phyloP scores from a whole-genome alignment of 2,888 invertebrate genomes.

The Pterostichus madidus region DNA sequence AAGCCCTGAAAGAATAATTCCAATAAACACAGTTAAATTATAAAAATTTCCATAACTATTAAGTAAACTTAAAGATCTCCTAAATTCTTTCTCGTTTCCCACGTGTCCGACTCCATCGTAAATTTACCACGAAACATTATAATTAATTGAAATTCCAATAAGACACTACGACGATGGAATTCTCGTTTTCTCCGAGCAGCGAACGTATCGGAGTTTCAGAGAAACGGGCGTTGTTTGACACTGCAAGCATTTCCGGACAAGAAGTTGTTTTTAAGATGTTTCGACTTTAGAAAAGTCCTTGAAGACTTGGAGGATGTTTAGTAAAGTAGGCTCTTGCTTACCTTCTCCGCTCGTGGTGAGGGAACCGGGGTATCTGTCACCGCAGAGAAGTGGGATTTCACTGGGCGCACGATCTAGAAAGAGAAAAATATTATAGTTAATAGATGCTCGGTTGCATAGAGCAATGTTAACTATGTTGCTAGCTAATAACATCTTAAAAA shows the following conservation, averaged over 20 bases:
- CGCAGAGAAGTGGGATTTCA: constrained; percentile 82
- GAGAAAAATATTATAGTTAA: background rate
- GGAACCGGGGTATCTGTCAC: constrained; percentile 85
- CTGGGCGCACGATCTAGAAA: constrained; percentile 84
- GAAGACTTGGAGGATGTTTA: background rate
- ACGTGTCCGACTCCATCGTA: constrained; percentile 28
- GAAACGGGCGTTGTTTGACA: constrained; percentile 20
- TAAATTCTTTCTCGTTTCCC: background rate
- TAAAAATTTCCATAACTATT: too few species aligned
- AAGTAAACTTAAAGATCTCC: too few species aligned
- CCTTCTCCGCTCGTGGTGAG: constrained; percentile 92
- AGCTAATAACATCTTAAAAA: too few species aligned
- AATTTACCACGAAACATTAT: constrained; percentile 34
- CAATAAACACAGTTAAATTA: too few species aligned
- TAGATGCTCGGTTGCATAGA: too few species aligned
- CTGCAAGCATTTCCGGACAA: constrained; percentile 57
- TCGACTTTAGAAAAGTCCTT: background rate
- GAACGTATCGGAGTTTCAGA: background rate
- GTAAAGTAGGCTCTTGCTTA: constrained; percentile 76
- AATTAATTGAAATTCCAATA: constrained; percentile 57
- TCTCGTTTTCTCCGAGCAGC: background rate
- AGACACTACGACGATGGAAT: constrained; percentile 25
- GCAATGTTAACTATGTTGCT: too few species aligned
- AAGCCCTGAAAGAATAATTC: too few species aligned
- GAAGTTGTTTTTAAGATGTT: background rate